phyloP scores from a whole-genome alignment of 64 coral and sea anemone genomes.

The Exaiptasia diaphana region DNA sequence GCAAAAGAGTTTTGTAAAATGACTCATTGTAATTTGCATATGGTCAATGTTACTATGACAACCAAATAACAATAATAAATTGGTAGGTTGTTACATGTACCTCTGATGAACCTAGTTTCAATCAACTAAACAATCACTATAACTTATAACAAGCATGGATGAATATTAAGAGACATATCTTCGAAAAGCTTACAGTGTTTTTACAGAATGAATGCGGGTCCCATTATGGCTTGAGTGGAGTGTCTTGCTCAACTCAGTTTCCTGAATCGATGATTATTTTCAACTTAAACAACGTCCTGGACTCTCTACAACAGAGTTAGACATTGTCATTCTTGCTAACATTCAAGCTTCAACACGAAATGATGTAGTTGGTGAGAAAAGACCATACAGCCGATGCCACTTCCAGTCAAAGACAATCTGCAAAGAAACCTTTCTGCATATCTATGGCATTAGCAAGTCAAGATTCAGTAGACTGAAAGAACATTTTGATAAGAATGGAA shows the following conservation, averaged over 20 bases:
- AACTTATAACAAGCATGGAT: no score
- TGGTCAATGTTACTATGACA: no score
- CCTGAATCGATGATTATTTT: constrained; percentile 10
- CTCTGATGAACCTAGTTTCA: no score
- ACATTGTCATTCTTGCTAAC: constrained; percentile 41
- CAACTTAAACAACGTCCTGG: constrained; percentile 42
- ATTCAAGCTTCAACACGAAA: constrained; percentile 29
- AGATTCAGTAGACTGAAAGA: constrained; percentile 33
- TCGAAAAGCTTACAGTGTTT: no score
- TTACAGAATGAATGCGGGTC: constrained; percentile 24
- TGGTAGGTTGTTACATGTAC: no score
- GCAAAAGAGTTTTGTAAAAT: no score
- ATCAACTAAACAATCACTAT: no score
- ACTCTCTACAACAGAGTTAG: constrained; percentile 7
- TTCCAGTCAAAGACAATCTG: constrained; percentile 59
- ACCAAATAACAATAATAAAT: no score
- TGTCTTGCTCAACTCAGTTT: constrained; percentile 24
- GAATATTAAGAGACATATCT: no score
- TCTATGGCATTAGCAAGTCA: constrained; percentile 35
- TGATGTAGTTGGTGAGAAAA: constrained; percentile 30
- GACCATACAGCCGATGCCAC: constrained; percentile 16
- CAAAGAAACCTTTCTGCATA: constrained; percentile 42
- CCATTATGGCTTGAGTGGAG: not conserved
- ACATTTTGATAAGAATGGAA: constrained; percentile 49
- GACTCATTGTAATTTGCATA: no score